Base-by-base conservation (phyloP, 1,140 invertebrate genomes). In the Pogonomyrmex californicus region DNA sequence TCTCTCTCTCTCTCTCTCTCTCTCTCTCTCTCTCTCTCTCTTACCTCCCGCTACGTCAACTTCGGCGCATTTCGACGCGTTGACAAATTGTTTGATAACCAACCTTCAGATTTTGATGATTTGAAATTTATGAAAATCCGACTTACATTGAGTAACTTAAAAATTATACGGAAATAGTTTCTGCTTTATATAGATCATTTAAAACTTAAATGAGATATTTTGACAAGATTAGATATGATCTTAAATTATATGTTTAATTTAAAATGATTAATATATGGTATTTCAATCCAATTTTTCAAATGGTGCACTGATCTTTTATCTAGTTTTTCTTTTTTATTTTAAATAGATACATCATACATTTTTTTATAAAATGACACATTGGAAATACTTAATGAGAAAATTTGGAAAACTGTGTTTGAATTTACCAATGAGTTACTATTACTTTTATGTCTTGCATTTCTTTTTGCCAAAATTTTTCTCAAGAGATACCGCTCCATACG, bases 61-160 rank as follows among this genome's bases (percentile, higher is more conserved):
- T 36, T 81, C 76, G 62, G n/a, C 38, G 54, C 56, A 41, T 77
- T 30, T 77, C 58, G 44, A 14, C 65, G 38, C 78, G 78, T 82
- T 82, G 78, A 73, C 51, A 58, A 82, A 82, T 82, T 68, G 77
- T 81, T 81, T 73, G 79, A 82, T 71, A 82, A 73, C 51, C 38
- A 41, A 0, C 23, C 9, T 17, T 71, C 49, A 23, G 65, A 71
- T 81, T 70, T 79, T 38, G 62, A 79, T 68, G 44, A 51, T 3
- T 1, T 68, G 63, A 54, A 41, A 38, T 33, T 79, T 51, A 9
- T 47, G 17, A 44, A 60, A 76, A 60, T 76, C 1, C n/a, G 30
- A 56, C 17, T 62, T 49, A 10, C 14, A 12, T 38, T 10, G 7
- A 58, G n/a, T 41, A 23, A 6, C 30, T 36, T 41, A 4, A 44